These are phyloP conservation scores for Julus scanicus DNA, from an alignment of 2,888 invertebrate genomes.

Conservation along the genomic window DNA sequence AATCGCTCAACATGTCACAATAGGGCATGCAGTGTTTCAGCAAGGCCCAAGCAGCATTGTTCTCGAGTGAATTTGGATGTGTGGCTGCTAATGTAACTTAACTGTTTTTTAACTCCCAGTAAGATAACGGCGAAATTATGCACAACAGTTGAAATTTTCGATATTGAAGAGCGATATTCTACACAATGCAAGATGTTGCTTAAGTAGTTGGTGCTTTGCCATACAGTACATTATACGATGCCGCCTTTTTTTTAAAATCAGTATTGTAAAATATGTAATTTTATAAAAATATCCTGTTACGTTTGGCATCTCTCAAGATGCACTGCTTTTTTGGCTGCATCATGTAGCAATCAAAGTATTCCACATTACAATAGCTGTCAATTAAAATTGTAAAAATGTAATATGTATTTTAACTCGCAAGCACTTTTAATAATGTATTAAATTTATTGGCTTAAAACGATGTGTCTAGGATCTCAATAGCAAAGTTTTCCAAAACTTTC, in stretches of 20 bases:
- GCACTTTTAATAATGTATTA: constrained; percentile 46
- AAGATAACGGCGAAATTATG: background rate
- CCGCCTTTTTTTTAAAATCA: constrained; percentile 11
- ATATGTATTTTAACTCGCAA: constrained; percentile 20
- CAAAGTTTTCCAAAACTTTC: background rate
- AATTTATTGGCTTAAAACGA: constrained; percentile 12
- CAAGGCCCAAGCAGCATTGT: background rate
- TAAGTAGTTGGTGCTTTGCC: background rate
- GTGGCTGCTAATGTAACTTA: constrained; percentile 29
- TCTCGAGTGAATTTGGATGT: background rate
- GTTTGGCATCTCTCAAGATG: background rate
- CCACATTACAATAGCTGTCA: background rate
- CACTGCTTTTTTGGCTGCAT: background rate
- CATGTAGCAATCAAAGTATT: constrained; percentile 5
- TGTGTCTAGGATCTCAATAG: background rate
- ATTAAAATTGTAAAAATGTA: constrained; percentile 15
- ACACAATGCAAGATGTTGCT: background rate
- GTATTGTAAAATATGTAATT: constrained; percentile 7
- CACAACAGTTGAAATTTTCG: background rate
- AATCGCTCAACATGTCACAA: background rate
- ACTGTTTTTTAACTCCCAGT: background rate
- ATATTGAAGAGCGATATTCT: background rate
- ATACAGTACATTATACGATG: background rate
- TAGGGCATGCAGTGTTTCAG: background rate
- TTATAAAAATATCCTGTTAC: background rate